A percentile compares a stretch with the other conserved stretches of the same genome.
These are phyloP conservation scores for Microcebus jonahi DNA, from an alignment of 2,113 vertebrate genomes.

Conservation along the genomic window DNA sequence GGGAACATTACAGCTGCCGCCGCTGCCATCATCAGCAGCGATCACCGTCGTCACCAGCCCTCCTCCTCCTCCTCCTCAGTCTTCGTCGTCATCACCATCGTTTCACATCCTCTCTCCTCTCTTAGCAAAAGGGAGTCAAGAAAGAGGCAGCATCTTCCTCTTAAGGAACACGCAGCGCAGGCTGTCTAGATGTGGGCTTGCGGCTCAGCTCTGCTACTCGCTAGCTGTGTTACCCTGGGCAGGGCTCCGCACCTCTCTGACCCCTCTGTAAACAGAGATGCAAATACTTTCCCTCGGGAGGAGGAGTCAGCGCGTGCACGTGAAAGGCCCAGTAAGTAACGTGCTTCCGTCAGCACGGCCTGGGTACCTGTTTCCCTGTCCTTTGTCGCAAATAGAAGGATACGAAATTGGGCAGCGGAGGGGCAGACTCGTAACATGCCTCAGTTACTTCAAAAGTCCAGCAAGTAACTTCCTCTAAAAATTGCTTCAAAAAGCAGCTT, in stretches of 20 bases:
- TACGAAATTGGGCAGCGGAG: neutral
- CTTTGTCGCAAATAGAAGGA: neutral
- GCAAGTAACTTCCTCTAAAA: neutral
- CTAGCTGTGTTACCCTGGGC: neutral
- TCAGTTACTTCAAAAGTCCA: neutral
- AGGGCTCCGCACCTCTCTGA: neutral
- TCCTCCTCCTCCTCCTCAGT: neutral
- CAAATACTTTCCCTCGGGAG: neutral
- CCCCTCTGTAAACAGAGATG: neutral
- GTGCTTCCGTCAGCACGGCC: neutral
- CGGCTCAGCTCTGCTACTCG: neutral
- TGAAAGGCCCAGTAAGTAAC: neutral
- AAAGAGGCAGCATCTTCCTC: neutral
- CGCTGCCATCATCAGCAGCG: neutral
- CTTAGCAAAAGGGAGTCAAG: neutral
- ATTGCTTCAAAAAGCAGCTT: neutral
- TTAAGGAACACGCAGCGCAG: neutral
- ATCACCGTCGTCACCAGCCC: neutral
- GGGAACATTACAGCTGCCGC: neutral
- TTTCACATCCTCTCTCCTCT: neutral
- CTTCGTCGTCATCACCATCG: too few relatives aligned
- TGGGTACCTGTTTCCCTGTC: neutral
- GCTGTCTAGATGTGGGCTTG: neutral
- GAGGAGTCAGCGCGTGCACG: neutral
- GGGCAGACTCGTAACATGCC: neutral